These are phyloP conservation scores for Capreolus pygargus DNA, from an alignment of 2,113 vertebrate genomes.

Conservation along the genomic window DNA sequence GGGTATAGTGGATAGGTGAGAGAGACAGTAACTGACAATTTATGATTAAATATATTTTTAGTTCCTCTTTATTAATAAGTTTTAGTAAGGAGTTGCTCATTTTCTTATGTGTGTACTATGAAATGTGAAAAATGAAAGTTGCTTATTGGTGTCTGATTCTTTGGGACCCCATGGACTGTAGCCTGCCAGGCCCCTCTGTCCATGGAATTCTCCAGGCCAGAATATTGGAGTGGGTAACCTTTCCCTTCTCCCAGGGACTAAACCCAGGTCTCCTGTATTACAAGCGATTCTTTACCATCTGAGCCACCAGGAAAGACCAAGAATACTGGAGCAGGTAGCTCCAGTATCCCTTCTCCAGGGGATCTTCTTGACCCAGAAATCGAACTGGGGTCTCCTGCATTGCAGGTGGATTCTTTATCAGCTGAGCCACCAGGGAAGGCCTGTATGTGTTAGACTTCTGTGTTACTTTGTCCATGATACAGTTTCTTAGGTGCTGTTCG, in stretches of 20 bases:
- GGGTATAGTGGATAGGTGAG: not conserved
- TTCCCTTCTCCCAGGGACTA: not conserved
- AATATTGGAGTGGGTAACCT: not conserved
- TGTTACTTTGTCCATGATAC: not conserved
- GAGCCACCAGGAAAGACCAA: not conserved
- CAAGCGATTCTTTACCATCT: not conserved
- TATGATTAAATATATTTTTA: not conserved
- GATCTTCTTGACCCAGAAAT: not conserved
- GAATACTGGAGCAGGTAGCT: not conserved
- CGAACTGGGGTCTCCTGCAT: not conserved
- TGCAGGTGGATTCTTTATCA: not conserved
- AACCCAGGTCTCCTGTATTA: not conserved
- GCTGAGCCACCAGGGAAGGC: not conserved
- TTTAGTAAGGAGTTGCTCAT: not conserved
- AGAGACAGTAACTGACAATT: not conserved
- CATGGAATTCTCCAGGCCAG: not conserved
- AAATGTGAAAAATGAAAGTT: not conserved
- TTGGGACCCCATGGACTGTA: not conserved
- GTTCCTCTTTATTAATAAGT: not conserved
- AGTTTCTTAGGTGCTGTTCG: not conserved
- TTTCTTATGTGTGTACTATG: not conserved
- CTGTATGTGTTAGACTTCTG: not conserved
- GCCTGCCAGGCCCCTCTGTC: not conserved
- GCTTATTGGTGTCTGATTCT: not conserved
- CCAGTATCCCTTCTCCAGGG: not conserved